Conservation (phyloP, 1,140 invertebrate species). For the Stratiolaelaps scimitus region DNA sequence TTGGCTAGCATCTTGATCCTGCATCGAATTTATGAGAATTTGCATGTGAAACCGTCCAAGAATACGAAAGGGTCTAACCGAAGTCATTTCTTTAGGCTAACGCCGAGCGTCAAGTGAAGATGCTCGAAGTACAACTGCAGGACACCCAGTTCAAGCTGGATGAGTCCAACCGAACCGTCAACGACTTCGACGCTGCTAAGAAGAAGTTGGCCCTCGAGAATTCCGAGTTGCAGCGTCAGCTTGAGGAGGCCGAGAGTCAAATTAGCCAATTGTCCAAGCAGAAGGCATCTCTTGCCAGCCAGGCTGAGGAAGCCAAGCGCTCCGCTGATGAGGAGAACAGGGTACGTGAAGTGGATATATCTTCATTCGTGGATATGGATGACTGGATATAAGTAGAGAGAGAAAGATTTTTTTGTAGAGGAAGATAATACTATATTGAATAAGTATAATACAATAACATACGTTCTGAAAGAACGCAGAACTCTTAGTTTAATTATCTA, state of each 20-base stretch:
- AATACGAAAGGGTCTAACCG: too few relatives aligned
- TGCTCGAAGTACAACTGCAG: slow-evolving; percentile 81
- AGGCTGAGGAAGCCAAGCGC: slow-evolving; percentile 93
- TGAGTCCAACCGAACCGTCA: slow-evolving; percentile 81
- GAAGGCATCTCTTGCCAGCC: slow-evolving; percentile 83
- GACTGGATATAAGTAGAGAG: too few relatives aligned
- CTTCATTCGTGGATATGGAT: too few relatives aligned
- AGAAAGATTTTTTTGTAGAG: too few relatives aligned
- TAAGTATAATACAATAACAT: too few relatives aligned
- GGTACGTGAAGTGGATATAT: slow-evolving; percentile 39
- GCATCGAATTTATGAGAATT: too few relatives aligned
- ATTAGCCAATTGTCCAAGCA: slow-evolving; percentile 90
- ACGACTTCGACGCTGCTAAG: slow-evolving; percentile 89
- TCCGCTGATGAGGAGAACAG: slow-evolving; percentile 89
- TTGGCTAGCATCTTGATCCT: slow-evolving; percentile 21
- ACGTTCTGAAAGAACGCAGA: too few relatives aligned
- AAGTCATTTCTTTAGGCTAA: slow-evolving; percentile 53
- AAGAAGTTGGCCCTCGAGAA: slow-evolving; percentile 95
- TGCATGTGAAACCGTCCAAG: too few relatives aligned
- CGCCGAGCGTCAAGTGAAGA: slow-evolving; percentile 91
- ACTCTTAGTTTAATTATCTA: too few relatives aligned
- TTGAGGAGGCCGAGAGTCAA: slow-evolving; percentile 95
- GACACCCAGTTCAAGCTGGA: slow-evolving; percentile 91
- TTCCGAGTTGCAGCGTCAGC: slow-evolving; percentile 76
- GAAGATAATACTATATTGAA: too few relatives aligned